These are phyloP conservation scores for Trochalopteron elliotii DNA, from an alignment of 2,113 vertebrate species.

Conservation along the genomic window DNA sequence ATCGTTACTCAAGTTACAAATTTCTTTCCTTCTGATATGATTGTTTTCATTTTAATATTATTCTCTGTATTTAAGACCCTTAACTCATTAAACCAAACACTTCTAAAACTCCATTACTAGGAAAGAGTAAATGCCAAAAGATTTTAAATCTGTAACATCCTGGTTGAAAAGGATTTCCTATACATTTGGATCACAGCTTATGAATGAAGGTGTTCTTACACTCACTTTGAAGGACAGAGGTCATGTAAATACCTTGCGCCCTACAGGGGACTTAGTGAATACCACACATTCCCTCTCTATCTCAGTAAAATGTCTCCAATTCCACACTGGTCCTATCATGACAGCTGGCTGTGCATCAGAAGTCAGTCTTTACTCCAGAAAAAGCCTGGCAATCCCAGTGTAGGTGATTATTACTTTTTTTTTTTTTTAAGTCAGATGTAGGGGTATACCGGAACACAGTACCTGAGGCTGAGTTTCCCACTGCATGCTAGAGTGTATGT, in stretches of 20 bases:
- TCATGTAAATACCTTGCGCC: not conserved
- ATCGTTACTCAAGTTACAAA: not conserved
- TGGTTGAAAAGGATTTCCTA: not conserved
- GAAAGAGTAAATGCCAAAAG: not conserved
- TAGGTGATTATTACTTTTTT: not conserved
- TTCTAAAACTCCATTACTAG: not conserved
- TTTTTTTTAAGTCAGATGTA: not conserved
- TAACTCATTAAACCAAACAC: not conserved
- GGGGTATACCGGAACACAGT: accelerated
- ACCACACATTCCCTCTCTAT: not conserved
- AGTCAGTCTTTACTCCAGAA: not conserved
- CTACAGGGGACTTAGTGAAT: not conserved
- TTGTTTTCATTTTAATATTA: not conserved
- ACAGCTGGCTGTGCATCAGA: not conserved
- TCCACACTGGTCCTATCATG: accelerated
- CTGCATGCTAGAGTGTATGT: accelerated
- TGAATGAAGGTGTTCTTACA: not conserved
- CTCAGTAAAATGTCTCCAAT: not conserved
- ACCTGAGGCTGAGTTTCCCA: not conserved
- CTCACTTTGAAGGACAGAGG: not conserved
- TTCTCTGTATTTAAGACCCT: not conserved
- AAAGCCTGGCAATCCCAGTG: not conserved
- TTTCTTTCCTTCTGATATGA: not conserved
- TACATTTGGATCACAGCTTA: not conserved
- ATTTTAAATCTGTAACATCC: not conserved